phyloP scores from a whole-genome alignment of 2,797 vertebrate genomes.

The Etheostoma nigrum region DNA sequence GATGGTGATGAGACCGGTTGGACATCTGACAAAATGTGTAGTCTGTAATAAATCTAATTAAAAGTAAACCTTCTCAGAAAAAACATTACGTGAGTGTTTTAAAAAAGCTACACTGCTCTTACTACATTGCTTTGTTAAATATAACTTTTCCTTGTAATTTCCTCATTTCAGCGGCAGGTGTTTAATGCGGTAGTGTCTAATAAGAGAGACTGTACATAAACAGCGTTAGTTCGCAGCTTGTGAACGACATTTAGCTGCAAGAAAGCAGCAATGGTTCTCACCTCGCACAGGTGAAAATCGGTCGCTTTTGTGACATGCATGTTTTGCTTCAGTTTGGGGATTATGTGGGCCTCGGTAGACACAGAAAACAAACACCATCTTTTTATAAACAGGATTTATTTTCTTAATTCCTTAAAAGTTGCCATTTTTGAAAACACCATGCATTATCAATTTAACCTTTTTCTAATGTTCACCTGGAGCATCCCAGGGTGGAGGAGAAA shows the following conservation, averaged over 20 bases:
- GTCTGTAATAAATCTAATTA: not conserved
- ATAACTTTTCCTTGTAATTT: slow-evolving; percentile 3
- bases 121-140: not conserved
- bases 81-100: not conserved
- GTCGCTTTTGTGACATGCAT: slow-evolving; percentile 24
- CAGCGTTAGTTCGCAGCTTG: slow-evolving; percentile 12
- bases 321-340: slow-evolving; percentile 37
- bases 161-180: not conserved
- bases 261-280: slow-evolving; percentile 15
- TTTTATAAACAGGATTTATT: slow-evolving; percentile 39
- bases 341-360: slow-evolving; percentile 51
- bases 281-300: not conserved
- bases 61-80: not conserved
- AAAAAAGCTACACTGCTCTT: no score
- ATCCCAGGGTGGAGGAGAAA: slow-evolving; percentile 52
- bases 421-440: slow-evolving; percentile 55
- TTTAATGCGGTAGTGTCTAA: slow-evolving; percentile 14
- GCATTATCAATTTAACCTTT: slow-evolving; percentile 45
- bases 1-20: not conserved
- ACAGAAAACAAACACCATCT: slow-evolving; percentile 22
- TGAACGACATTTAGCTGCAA: slow-evolving; percentile 18
- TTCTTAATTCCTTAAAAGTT: slow-evolving; percentile 65
- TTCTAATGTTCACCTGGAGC: slow-evolving; percentile 60
- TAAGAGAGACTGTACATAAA: not conserved
- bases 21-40: not conserved